phyloP scores from a whole-genome alignment of 2,888 invertebrate species.

The Meloe dianella region DNA sequence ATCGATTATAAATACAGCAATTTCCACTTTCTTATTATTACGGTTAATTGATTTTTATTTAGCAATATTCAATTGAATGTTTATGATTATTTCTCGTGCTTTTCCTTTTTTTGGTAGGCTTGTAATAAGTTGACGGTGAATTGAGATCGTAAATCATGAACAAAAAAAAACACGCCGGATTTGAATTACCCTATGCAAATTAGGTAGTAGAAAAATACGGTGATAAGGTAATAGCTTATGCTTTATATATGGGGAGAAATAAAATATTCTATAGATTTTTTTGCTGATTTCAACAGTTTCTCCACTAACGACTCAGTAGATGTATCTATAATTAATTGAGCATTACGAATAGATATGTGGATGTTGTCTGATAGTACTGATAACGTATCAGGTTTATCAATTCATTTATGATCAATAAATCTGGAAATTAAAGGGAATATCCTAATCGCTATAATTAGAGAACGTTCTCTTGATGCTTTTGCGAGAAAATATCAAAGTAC shows the following conservation, averaged over 20 bases:
- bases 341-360: not conserved
- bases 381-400: too few species aligned
- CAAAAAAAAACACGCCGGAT: not conserved
- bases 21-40: not conserved
- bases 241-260: not conserved
- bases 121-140: not conserved
- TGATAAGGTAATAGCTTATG: slow-evolving; percentile 1
- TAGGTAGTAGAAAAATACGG: not conserved
- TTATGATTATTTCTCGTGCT: not conserved
- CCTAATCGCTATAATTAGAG: slow-evolving; percentile 15
- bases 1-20: not conserved
- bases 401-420: too few species aligned
- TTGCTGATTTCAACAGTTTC: not conserved
- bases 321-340: not conserved
- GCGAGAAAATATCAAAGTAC: slow-evolving; percentile 11
- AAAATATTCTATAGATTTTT: not conserved
- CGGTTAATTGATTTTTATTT: not conserved
- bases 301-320: too few species aligned
- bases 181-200: slow-evolving; percentile 5
- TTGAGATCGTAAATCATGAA: not conserved
- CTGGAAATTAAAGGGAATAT: not conserved
- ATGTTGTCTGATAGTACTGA: too few species aligned
- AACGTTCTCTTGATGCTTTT: slow-evolving; percentile 25
- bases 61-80: not conserved
- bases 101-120: not conserved